These are phyloP conservation scores for Ganaspis sp. DNA, from an alignment of 1,140 invertebrate genomes.

Conservation along the genomic window DNA sequence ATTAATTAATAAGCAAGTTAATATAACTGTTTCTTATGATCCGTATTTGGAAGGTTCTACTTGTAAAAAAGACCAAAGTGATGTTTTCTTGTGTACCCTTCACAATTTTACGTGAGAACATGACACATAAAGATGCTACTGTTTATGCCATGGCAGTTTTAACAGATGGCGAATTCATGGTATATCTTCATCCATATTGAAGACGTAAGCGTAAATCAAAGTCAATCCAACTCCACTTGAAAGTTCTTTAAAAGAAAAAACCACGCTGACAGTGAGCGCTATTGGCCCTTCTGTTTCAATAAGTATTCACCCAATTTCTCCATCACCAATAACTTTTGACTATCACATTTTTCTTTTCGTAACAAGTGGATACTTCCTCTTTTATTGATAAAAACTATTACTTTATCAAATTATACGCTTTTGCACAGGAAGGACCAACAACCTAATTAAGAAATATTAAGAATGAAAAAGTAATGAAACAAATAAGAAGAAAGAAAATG, in stretches of 20 bases:
- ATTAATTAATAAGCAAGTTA: too few species aligned
- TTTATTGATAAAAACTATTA: not conserved
- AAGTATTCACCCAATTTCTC: not conserved
- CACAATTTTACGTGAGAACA: not conserved
- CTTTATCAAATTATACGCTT: too few species aligned
- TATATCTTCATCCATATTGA: not conserved
- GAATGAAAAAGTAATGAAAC: too few species aligned
- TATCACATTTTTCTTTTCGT: not conserved
- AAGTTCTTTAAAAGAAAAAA: not conserved
- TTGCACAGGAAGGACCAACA: too few species aligned
- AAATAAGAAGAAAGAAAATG: too few species aligned
- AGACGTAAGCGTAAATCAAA: constrained; percentile 6
- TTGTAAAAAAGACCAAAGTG: not conserved
- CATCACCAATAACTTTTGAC: not conserved
- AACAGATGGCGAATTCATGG: not conserved
- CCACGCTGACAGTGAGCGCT: not conserved
- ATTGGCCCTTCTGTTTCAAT: not conserved
- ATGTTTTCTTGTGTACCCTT: not conserved
- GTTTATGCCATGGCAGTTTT: not conserved
- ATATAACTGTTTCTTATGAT: not conserved
- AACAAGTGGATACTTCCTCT: not conserved
- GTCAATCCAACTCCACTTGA: not conserved
- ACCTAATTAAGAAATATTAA: too few species aligned
- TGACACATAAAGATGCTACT: not conserved
- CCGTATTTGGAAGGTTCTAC: not conserved